phyloP scores from a whole-genome alignment of 2,113 vertebrate species.

The Chrysochloris asiatica region DNA sequence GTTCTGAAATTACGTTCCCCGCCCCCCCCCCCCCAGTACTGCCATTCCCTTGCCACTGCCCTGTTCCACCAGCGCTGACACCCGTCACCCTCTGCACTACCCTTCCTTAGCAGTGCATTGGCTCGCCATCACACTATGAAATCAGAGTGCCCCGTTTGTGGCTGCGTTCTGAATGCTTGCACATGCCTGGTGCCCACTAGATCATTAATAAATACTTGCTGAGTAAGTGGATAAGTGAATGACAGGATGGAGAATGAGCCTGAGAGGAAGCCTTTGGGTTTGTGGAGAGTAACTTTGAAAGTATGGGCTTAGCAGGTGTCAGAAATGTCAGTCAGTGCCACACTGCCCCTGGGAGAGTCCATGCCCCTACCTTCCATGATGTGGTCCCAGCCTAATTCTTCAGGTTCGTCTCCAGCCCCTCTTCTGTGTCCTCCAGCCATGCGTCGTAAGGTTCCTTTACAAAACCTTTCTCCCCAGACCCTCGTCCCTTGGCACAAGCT shows the following conservation, averaged over 20 bases:
- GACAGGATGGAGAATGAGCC: not conserved
- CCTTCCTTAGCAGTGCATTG: not conserved
- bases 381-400: not conserved
- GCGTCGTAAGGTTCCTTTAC: too few relatives aligned
- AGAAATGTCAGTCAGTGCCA: not conserved
- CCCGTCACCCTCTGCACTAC: not conserved
- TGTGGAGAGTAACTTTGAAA: not conserved
- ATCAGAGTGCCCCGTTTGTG: not conserved
- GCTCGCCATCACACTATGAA: not conserved
- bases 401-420: not conserved
- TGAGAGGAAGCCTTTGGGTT: not conserved
- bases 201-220: not conserved
- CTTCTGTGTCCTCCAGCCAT: not conserved
- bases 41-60: not conserved
- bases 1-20: not conserved
- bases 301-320: not conserved
- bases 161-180: not conserved
- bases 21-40: not conserved
- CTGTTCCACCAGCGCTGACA: too few relatives aligned
- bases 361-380: rapidly evolving
- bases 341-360: not conserved
- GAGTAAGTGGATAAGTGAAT: not conserved
- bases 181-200: not conserved
- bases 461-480: too few relatives aligned
- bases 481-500: slow-evolving; percentile 5